These are phyloP conservation scores for Protonemura montana DNA, from an alignment of 2,888 invertebrate species.

Conservation along the genomic window DNA sequence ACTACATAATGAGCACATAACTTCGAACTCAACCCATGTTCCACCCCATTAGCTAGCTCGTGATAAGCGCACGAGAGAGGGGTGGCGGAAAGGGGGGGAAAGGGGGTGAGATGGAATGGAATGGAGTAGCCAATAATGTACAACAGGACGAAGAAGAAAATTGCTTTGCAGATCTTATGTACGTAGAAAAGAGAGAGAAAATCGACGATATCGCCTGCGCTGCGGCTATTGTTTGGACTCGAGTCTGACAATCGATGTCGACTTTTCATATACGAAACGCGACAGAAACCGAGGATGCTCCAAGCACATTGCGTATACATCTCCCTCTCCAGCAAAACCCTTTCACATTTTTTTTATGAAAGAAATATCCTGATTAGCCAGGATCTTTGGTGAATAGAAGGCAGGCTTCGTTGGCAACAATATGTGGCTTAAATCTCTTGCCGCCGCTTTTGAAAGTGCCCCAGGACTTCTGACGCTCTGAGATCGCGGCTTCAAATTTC, in stretches of 20 bases:
- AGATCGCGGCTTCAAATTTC: not conserved
- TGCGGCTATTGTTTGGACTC: not conserved
- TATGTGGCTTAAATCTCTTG: not conserved
- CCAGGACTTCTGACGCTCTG: not conserved
- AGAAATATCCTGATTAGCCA: constrained; percentile 5
- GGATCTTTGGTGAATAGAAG: not conserved
- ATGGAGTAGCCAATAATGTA: not conserved
- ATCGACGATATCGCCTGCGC: not conserved
- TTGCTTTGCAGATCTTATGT: constrained; percentile 1
- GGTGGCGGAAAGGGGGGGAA: not conserved
- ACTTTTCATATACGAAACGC: not conserved
- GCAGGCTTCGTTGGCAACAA: not conserved
- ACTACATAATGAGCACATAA: not conserved
- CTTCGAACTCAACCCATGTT: not conserved
- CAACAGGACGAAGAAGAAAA: not conserved
- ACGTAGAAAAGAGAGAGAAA: not conserved
- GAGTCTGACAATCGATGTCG: not conserved
- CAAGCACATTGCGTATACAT: not conserved
- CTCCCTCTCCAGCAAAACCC: not conserved
- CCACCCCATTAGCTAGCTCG: not conserved
- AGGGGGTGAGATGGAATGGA: not conserved
- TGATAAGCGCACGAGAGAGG: not conserved
- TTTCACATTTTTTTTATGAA: constrained; percentile 8
- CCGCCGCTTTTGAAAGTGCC: not conserved
- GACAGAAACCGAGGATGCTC: not conserved